These are phyloP conservation scores for Zaprionus gabonicus DNA, from an alignment of 1,140 invertebrate genomes.

Conservation along the genomic window DNA sequence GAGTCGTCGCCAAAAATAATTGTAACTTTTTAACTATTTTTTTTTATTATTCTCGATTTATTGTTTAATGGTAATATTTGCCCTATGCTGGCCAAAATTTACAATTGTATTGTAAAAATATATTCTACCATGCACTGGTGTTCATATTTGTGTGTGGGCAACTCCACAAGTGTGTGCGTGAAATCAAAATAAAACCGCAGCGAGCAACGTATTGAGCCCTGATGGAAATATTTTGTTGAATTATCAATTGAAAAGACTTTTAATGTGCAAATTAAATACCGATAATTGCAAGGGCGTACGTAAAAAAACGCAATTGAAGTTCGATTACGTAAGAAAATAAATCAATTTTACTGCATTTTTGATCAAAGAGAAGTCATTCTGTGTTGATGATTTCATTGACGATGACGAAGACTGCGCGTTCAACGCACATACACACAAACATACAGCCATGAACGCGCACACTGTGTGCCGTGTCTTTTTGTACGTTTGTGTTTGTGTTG, in stretches of 20 bases:
- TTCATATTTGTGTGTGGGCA: conserved; percentile 29
- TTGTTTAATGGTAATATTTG: conserved; percentile 19
- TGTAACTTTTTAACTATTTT: conserved; percentile 20
- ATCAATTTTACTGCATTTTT: conserved; percentile 65
- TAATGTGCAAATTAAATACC: conserved; percentile 19
- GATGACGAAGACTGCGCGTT: conserved; percentile 65
- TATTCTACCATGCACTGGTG: conserved; percentile 17
- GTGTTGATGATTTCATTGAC: conserved; percentile 74
- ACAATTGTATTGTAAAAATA: conserved; percentile 17
- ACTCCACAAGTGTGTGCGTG: conserved; percentile 78
- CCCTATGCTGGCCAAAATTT: conserved; percentile 1
- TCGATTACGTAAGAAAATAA: conserved; percentile 70
- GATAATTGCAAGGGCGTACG: conserved; percentile 34
- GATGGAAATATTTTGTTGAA: conserved; percentile 67
- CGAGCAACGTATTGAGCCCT: conserved; percentile 54
- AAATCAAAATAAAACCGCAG: conserved; percentile 75
- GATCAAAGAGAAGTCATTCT: conserved; percentile 48
- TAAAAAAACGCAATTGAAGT: conserved; percentile 57
- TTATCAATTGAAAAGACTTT: conserved; percentile 49
- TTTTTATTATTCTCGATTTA: conserved; percentile 18
- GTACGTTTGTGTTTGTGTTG: conserved; percentile 1
- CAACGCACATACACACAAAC: conserved; percentile 22
- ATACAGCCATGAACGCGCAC: not conserved
- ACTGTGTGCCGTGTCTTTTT: conserved; percentile 1
- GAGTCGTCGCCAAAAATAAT: conserved; percentile 46